Evolutionary conservation across 2,888 invertebrate species (phyloP), one percentile per base, ranked within the genome.

Genomic region (Barypeithes pellucidus): DNA sequence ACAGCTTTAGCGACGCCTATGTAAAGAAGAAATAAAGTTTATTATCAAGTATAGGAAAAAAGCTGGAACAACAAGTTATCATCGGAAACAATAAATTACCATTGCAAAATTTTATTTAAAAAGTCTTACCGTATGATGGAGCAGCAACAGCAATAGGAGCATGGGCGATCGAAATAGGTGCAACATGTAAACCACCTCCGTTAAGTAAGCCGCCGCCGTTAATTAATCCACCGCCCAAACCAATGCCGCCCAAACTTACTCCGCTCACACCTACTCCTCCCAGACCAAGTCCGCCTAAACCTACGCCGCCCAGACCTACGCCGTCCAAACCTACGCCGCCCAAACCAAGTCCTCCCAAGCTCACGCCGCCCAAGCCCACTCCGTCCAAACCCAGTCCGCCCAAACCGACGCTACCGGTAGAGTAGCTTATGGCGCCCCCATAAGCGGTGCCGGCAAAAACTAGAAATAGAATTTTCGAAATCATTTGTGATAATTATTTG

Each of bases 91-190:
- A n/a, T n/a, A n/a, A n/a, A n/a, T n/a, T n/a, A n/a, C n/a, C n/a
- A n/a, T n/a, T n/a, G n/a, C n/a, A n/a, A n/a, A n/a, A n/a, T n/a
- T n/a, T n/a, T n/a, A n/a, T n/a, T n/a, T n/a, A n/a, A n/a, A n/a
- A 62, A 39, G 2, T 43, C 41, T 43, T 45, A 45, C 29, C 39
- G 5, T 45, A 39, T 9, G 59, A 59, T 36, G 36, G 36, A 39
- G 59, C 41, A 14, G 59, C 76, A 45, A 79, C 70, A 5, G 70
- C 72, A 71, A 72, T 41, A 79, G 72, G 57, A 78, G 66, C 57
- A 61, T 3, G 5, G 9, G 76, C 70, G 67, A 69, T 33, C 3
- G 68, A 52, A 16, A 59, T 45, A 1, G 63, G 47, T 33, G 47
- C 63, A 16, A 63, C 16, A 11, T 41, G 36, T 22, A 61, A 36